Base-by-base conservation (phyloP, 2,113 vertebrate genomes). In the Thomomys bottae region DNA sequence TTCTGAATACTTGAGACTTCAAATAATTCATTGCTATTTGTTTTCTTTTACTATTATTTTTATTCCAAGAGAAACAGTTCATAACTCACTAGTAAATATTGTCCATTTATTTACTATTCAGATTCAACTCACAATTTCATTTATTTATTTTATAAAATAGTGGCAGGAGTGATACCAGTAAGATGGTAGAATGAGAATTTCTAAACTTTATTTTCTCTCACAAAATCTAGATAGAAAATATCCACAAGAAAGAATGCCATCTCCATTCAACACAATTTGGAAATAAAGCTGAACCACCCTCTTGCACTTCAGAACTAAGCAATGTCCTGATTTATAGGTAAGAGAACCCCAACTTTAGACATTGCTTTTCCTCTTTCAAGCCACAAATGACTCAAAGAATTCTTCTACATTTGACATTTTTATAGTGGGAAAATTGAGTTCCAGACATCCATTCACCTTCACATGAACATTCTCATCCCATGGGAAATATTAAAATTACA, bases 111-210 rank as follows among this genome's bases (percentile, higher is more conserved):
- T 90, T 88, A 75, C 66, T 90, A 89, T 75, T 78, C 61, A 92
- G 45, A 84, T 68, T 72, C 6, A 86, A 93, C 45, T 94, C 30
- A 93, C 40, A 57, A 90, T 64, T 75, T 89, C 93, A 2, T 73
- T 92, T 79, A 90, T 64, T 75, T 89, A 93, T 1, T 73, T 92
- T 79, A 24, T 32, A 73, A 85, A 89, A 78, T 82, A 88, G 70
- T 95, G 59, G 0, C 4, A 54, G 54, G 30, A 82, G 2, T 34
- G 10, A 32, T 5, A 49, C 20, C 38, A 86, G n/a, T 0, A n/a
- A 81, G 8, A 15, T 86, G 9, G 18, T 66, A 28, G 40, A 70
- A 38, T 82, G 32, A 28, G 45, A 49, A 8, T 34, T 87, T 12
- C 38, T 45, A 5, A n/a, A 8, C 17, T 86, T 70, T 7, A 24